Conservation (phyloP, 2,797 vertebrate genomes). For the Fistularia commersonii region DNA sequence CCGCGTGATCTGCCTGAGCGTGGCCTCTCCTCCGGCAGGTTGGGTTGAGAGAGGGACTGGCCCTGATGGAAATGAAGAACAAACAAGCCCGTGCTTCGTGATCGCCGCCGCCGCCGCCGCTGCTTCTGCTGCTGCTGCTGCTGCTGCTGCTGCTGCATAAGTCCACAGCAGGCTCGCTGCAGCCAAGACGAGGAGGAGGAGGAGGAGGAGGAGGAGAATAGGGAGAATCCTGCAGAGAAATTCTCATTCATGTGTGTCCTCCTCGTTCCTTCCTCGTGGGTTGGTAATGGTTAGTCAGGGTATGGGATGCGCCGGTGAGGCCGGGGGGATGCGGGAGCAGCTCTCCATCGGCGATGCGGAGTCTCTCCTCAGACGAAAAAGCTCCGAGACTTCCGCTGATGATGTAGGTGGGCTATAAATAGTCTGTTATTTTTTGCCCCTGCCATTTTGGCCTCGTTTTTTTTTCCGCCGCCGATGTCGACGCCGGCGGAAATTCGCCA, state of each 20-base stretch:
- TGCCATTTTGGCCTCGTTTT: slow-evolving; percentile 81
- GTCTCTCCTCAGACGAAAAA: slow-evolving; percentile 57
- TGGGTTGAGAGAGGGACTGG: slow-evolving; percentile 45
- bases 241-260: slow-evolving; percentile 39
- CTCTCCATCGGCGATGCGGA: slow-evolving; percentile 44
- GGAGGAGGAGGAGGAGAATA: slow-evolving; percentile 30
- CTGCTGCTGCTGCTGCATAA: slow-evolving; percentile 37
- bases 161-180: slow-evolving; percentile 48
- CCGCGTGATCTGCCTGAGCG: slow-evolving; percentile 59
- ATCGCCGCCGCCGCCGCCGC: slow-evolving; percentile 33
- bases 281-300: slow-evolving; percentile 37
- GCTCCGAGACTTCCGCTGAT: slow-evolving; percentile 68
- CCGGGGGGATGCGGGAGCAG: slow-evolving; percentile 29
- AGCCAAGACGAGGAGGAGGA: slow-evolving; percentile 47
- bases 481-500: slow-evolving; percentile 55
- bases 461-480: slow-evolving; percentile 67
- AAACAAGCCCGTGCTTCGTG: slow-evolving; percentile 53
- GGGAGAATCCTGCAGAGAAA: slow-evolving; percentile 61
- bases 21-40: slow-evolving; percentile 64
- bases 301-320: slow-evolving; percentile 20
- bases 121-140: slow-evolving; percentile 23
- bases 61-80: slow-evolving; percentile 58
- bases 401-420: slow-evolving; percentile 80
- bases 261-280: slow-evolving; percentile 36
- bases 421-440: slow-evolving; percentile 79